Base-by-base conservation (phyloP, 2,113 vertebrate species). In the Coracopsis vasa region DNA sequence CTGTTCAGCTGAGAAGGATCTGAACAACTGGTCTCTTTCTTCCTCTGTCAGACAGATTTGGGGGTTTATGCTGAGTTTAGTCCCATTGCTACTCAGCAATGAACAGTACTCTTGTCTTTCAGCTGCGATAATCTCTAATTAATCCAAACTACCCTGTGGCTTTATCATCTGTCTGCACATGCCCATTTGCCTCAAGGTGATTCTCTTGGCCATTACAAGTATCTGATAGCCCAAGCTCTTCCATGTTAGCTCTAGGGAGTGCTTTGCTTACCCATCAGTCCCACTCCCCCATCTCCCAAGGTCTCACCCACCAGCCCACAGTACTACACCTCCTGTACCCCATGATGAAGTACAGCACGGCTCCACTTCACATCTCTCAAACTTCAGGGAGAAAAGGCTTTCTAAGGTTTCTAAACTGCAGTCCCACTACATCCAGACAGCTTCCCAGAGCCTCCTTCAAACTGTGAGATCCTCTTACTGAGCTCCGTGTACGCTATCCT, bases 141-240 rank as follows among this genome's bases (percentile, higher is more conserved):
- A 70, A 93, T 77, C 74, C 71, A 80, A 88, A 58, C 13, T 45
- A 6, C n/a, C 50, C 58, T 66, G 82, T 64, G 60, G 62, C 69
- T 93, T 93, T 83, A 82, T 94, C 74, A 92, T 86, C 89, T 94
- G 64, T 77, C 50, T 78, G 37, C 69, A 73, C 31, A 45, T 74
- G 45, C n/a, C 70, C 7, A 6, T 74, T 94, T 93, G 47, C 78
- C 39, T 71, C 42, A 27, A 44, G 51, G 42, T 14, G 28, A 64
- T 80, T 78, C 25, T 77, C 39, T 53, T 71, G 45, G 48, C 50
- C 41, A 11, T 66, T 53, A 14, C 5, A 35, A 64, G 7, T 12
- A 16, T 18, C 58, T 70, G 31, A 37, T 60, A 83, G 78, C 33
- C 29, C 45, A 71, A 61, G 71, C 28, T 66, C 54, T n/a, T 58